phyloP scores from a whole-genome alignment of 2,888 invertebrate species.

The Eupithecia insigniata region DNA sequence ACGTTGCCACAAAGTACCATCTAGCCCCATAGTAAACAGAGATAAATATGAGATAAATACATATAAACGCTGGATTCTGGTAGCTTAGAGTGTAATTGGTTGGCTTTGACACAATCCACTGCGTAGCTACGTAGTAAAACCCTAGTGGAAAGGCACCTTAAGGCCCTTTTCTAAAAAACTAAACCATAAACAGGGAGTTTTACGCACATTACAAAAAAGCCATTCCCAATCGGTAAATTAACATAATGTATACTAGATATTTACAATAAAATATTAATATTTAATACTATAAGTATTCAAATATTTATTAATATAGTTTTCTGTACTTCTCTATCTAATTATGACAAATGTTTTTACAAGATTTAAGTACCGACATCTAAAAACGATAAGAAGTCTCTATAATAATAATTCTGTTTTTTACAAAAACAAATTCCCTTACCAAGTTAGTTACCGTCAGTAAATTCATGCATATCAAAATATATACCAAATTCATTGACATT shows the following conservation, averaged over 20 bases:
- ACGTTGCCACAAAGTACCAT: neutral
- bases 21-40: neutral
- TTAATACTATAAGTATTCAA: slow-evolving; percentile 65
- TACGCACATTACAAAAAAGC: slow-evolving; percentile 58
- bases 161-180: neutral
- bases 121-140: neutral
- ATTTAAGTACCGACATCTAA: slow-evolving; percentile 75
- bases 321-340: slow-evolving; percentile 65
- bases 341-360: slow-evolving; percentile 63
- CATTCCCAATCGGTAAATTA: slow-evolving; percentile 55
- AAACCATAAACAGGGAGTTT: slow-evolving; percentile 56
- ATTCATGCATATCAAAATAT: slow-evolving; percentile 81
- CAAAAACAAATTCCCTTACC: slow-evolving; percentile 59
- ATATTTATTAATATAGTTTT: slow-evolving; percentile 62
- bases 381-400: slow-evolving; percentile 56
- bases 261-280: slow-evolving; percentile 70
- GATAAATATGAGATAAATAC: no score
- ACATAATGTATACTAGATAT: slow-evolving; percentile 54
- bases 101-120: neutral
- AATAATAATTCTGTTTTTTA: slow-evolving; percentile 53
- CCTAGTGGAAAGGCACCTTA: neutral
- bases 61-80: neutral
- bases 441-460: slow-evolving; percentile 66
- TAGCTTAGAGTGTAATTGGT: neutral
- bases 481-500: slow-evolving; percentile 70